Conservation (phyloP, 2,797 vertebrate species). For the Darevskia nairensis region DNA sequence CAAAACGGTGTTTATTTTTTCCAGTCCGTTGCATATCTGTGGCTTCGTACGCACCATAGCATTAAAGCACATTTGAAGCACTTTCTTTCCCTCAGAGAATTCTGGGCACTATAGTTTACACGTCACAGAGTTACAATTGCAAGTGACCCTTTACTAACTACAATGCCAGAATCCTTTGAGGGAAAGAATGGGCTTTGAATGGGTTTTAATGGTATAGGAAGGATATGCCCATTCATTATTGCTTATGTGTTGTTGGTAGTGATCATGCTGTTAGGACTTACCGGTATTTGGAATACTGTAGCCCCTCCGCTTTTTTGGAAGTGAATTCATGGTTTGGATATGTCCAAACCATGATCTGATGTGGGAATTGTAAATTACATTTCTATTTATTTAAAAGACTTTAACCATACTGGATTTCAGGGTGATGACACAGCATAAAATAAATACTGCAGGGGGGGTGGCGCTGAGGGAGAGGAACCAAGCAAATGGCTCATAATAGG, state of each 20-base stretch:
- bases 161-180: too few species aligned
- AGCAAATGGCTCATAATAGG: background rate
- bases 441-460: background rate
- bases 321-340: background rate
- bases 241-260: background rate
- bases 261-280: background rate
- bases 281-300: background rate
- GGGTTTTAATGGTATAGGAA: background rate
- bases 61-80: too few species aligned
- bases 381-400: background rate
- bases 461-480: background rate
- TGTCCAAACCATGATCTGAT: background rate
- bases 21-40: too few species aligned
- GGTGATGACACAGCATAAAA: background rate
- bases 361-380: background rate
- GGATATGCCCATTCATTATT: background rate
- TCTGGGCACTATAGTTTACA: too few species aligned
- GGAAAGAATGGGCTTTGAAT: too few species aligned
- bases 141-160: too few species aligned
- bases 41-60: too few species aligned
- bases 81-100: too few species aligned
- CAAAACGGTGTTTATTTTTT: background rate
- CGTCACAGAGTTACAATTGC: too few species aligned
- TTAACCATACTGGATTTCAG: background rate
- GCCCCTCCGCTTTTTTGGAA: background rate